A percentile compares a stretch with the other conserved stretches of the same genome.
phyloP scores from a whole-genome alignment of 2,797 vertebrate species.

The Gobionotothen gibberifrons region DNA sequence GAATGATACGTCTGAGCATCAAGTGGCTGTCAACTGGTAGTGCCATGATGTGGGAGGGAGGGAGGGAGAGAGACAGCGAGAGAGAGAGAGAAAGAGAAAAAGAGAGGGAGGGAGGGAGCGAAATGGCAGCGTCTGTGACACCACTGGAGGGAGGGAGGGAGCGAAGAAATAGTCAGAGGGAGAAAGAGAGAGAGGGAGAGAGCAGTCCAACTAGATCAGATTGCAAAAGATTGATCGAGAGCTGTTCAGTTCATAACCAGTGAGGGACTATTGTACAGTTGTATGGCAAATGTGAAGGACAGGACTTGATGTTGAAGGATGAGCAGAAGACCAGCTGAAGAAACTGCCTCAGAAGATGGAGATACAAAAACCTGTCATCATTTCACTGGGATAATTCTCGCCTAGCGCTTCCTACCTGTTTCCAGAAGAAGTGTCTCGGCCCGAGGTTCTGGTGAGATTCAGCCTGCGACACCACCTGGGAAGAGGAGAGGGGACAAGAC shows the following conservation, averaged over 20 bases:
- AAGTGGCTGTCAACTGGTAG: slow-evolving; percentile 80
- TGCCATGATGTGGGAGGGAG: slow-evolving; percentile 71
- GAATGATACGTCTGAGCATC: slow-evolving; percentile 78
- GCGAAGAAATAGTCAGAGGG: slow-evolving; percentile 51
- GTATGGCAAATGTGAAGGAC: slow-evolving; percentile 56
- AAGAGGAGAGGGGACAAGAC: slow-evolving; percentile 29
- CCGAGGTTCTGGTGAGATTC: slow-evolving; percentile 41
- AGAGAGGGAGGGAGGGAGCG: slow-evolving; percentile 45
- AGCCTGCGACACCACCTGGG: slow-evolving; percentile 34
- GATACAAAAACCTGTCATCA: slow-evolving; percentile 62
- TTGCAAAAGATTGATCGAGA: slow-evolving; percentile 80
- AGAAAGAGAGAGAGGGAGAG: slow-evolving; percentile 39
- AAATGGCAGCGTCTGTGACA: slow-evolving; percentile 78
- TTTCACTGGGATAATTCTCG: slow-evolving; percentile 59
- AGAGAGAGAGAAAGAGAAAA: background rate
- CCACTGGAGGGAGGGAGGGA: slow-evolving; percentile 56
- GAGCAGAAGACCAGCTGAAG: slow-evolving; percentile 57
- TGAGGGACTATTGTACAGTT: slow-evolving; percentile 57
- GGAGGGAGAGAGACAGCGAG: slow-evolving; percentile 45
- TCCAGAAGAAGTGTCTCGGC: slow-evolving; percentile 32
- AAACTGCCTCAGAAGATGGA: slow-evolving; percentile 62
- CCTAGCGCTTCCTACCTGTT: slow-evolving; percentile 44
- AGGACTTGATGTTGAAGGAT: slow-evolving; percentile 47
- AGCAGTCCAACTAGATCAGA: slow-evolving; percentile 80
- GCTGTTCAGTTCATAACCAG: slow-evolving; percentile 66